Conservation (phyloP, 1,140 invertebrate species). For the Drosophila kanapiae region DNA sequence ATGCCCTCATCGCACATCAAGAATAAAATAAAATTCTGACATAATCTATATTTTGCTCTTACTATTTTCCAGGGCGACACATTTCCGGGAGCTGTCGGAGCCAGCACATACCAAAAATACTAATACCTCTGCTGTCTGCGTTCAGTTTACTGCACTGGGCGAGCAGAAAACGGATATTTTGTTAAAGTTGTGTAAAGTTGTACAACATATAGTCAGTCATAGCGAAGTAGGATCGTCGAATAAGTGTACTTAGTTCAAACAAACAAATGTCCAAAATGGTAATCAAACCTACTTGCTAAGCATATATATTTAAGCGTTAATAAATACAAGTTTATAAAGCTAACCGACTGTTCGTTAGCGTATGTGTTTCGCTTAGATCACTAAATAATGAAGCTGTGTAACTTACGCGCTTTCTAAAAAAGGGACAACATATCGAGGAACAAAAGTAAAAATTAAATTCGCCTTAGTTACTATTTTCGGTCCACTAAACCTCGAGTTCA, state of each 20-base stretch:
- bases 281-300: slow-evolving; percentile 67
- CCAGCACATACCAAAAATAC: slow-evolving; percentile 41
- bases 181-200: slow-evolving; percentile 42
- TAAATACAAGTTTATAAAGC: slow-evolving; percentile 72
- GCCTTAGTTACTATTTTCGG: slow-evolving; percentile 51
- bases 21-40: too few relatives aligned
- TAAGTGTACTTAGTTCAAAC: slow-evolving; percentile 77
- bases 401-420: slow-evolving; percentile 22
- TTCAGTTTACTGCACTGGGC: slow-evolving; percentile 44
- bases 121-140: slow-evolving; percentile 17
- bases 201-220: slow-evolving; percentile 75
- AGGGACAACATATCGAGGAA: slow-evolving; percentile 52
- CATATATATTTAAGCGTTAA: slow-evolving; percentile 77
- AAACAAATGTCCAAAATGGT: slow-evolving; percentile 48
- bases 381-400: slow-evolving; percentile 48
- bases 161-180: slow-evolving; percentile 21
- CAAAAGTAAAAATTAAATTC: slow-evolving; percentile 54
- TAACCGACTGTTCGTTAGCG: slow-evolving; percentile 36
- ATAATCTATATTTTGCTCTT: not conserved
- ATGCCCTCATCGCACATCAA: too few relatives aligned
- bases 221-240: slow-evolving; percentile 49
- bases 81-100: slow-evolving; percentile 59
- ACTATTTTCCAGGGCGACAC: slow-evolving; percentile 68
- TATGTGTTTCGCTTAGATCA: slow-evolving; percentile 40
- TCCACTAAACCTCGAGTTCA: slow-evolving; percentile 78